Evolutionary conservation across 2,797 vertebrate species (phyloP).

Genomic region (Alca torda): DNA sequence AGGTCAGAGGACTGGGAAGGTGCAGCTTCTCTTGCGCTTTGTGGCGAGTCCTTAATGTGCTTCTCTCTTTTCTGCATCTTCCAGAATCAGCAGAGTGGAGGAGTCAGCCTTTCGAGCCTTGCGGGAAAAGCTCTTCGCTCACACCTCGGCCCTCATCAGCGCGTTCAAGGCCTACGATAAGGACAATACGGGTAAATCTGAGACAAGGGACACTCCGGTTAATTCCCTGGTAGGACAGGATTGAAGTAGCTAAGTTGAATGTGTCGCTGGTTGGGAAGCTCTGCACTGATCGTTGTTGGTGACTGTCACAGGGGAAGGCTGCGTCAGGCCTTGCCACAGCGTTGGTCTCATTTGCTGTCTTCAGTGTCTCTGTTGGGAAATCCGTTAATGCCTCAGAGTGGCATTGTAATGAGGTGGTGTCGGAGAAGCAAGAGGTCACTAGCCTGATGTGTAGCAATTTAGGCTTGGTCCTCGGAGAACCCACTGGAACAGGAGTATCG

Average conservation of each 20-base stretch:
- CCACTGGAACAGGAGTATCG: not conserved
- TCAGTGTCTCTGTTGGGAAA: not conserved
- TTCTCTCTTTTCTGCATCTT: not conserved
- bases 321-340: not conserved
- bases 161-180: constrained; percentile 83
- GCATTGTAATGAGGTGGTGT: not conserved
- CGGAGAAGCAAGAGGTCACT: not conserved
- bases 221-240: not conserved
- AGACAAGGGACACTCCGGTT: accelerated
- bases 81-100: constrained; percentile 88
- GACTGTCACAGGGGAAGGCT: not conserved
- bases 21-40: not conserved
- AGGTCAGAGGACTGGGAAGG: not conserved
- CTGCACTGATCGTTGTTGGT: not conserved
- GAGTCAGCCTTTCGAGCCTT: constrained; percentile 89
- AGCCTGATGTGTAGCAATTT: not conserved
- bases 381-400: not conserved
- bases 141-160: constrained; percentile 85
- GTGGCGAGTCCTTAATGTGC: not conserved
- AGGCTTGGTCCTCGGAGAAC: not conserved
- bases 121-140: constrained; percentile 86
- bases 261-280: not conserved
- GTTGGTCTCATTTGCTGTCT: not conserved
- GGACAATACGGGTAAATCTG: constrained; percentile 79
- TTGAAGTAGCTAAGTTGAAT: not conserved